Evolutionary conservation across 2,113 vertebrate species (phyloP), one percentile per base, ranked within the genome.

Genomic region (Entomyzon cyanotis): DNA sequence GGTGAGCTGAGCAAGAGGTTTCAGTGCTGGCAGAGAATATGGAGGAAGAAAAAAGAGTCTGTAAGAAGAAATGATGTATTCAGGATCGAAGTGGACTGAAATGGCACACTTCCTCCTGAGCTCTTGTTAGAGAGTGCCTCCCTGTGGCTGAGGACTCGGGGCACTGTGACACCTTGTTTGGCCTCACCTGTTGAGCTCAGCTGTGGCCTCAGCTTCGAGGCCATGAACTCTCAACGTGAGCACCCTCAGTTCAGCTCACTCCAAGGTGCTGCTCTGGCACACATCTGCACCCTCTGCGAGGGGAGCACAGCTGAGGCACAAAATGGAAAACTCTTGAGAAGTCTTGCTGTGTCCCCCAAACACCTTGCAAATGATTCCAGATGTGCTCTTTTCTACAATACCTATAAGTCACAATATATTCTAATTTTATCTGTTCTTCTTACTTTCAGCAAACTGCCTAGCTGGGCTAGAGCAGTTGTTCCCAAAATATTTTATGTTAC

Each of bases 401-500:
- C 11, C 11, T 10, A 0, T 19, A 53, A 50, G 5, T 58, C 37
- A 14, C 18, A 50, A 65, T 10, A 27, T 44, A 55, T 37, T 63
- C 60, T 94, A 64, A 95, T 86, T n/a, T 33, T 53, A 0, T 44
- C 3, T 86, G 86, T 84, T 90, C 47, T 95, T 52, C 97, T 88
- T 96, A 28, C 94, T 97, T 97, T 58, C 98, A 99, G 99, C 98
- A 99, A 99, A 96, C 97, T 99, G 82, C 99, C 99, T 69, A 99
- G 98, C 96, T 99, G 99, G 99, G 99, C 99, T 88, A 98, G 99
- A 97, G 99, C 99, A 77, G 99, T 99, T 80, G 99, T 99, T 94
- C 99, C 99, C 59, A 99, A 99, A 97, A 99, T 99, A 97, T 99
- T 99, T 98, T 99, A 99, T 9, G 98, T 99, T 87, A 99, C 99